Base-by-base conservation (phyloP, 2,797 vertebrate genomes). In the Melopsittacus undulatus region DNA sequence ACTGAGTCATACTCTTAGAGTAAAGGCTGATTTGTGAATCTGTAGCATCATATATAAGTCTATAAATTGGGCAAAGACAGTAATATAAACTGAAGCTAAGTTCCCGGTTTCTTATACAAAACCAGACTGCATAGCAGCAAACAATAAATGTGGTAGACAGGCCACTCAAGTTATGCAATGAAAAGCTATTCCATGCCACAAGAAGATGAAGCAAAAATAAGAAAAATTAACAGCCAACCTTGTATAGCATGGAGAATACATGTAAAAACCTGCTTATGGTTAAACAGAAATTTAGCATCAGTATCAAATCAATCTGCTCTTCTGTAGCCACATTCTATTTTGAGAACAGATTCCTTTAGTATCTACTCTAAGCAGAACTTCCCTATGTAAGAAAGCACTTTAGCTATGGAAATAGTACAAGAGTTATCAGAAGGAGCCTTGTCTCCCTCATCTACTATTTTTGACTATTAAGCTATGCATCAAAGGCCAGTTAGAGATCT, bases 1-100 rank as follows among this genome's bases (percentile, higher is more conserved):
- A 92, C 29, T 46, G 78, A 95, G 64, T 92, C 87, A 91, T 59
- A 45, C 34, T 94, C 64, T 72, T 87, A 56, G 56, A 61, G 14
- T 52, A 87, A 92, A 85, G 52, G 43, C 78, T 93, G 79, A 79
- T 23, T 78, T 1, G 1, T 29, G 42, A 76, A 70, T 77, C 78
- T 36, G 4, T 27, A 51, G 19, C 36, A 68, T 82, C 46, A 22
- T 14, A 8, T 32, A 3, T 48, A 90, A 62, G 54, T 49, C 52
- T 57, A 10, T 75, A 88, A 87, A 83, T 7, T 75, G 52, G 45
- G 54, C 42, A 81, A 88, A 92, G 57, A 64, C 15, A 74, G 51
- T 56, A 51, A 56, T 32, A 38, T 36, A 67, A 94, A 69, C 49
- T 66, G 64, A 72, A 88, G 62, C 29, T 68, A 77, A 89, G 27